Evolutionary conservation across 2,797 vertebrate genomes (phyloP), one percentile per base, ranked within the genome.

Genomic region (Glyptemys insculpta): DNA sequence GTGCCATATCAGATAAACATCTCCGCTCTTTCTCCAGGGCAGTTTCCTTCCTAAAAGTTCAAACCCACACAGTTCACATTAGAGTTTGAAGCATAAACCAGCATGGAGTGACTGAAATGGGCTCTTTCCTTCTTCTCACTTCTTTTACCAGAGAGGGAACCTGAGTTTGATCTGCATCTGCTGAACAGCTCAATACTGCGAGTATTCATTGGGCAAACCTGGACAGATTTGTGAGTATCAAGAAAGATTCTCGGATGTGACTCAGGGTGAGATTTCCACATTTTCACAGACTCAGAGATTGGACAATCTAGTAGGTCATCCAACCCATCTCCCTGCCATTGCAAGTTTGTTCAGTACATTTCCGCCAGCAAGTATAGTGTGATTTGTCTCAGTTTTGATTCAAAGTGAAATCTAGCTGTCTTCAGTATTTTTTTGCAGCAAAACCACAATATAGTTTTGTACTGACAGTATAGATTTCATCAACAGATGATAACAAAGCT

Each of bases 1-100:
- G 89, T 1, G 25, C 94, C 97, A 95, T 80, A 89, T 94, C 91
- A 53, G 65, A 96, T 97, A 87, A 97, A 68, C 79, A 81, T 97
- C 92, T 89, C 47, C 27, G 47, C 65, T 88, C 83, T 74, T 93
- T 89, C 95, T 96, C 0, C 0, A 92, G 94, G 96, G 90, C 94
- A 97, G 54, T 86, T 89, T 91, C 44, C 1, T 96, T 95, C 91
- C 90, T 88, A 86, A 85, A 93, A 90, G 76, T 95, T 95, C 94
- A 94, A 95, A 89, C 76, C 91, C 81, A 79, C 57, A 54, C 37
- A 47, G 79, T 94, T 88, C 92, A 72, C 85, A 84, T 25, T 34
- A 65, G 65, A 91, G 81, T 87, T 76, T 89, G 90, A 95, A 93
- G 59, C 6, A 49, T 84, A 95, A 86, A 96, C 76, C 12, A 2